Evolutionary conservation across 2,888 invertebrate species (phyloP), one percentile per base, ranked within the genome.

Genomic region (Paralinhomoeus sp.): DNA sequence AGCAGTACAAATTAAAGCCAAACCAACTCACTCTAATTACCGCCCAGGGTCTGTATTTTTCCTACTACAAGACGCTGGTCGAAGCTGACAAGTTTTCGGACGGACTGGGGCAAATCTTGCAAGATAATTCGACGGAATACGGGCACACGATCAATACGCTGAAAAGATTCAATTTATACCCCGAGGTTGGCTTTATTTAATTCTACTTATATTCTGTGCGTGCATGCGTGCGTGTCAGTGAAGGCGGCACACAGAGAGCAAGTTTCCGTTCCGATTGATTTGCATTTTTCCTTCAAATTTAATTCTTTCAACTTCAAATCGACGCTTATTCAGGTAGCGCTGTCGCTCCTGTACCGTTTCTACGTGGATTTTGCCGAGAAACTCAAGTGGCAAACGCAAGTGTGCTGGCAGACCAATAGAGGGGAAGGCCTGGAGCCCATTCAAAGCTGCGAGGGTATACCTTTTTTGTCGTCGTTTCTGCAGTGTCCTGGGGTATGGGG

Each of bases 41-140:
- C 27, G 27, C 5, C 34, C 62, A 75, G 74, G 75, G 82, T 0
- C 72, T 84, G 54, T 84, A 84, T 60, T 85, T 79, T 62, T 80
- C 78, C 0, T 85, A 80, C 62, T 84, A 76, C 64, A 85, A 85
- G 60, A 77, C 75, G 0, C 67, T 85, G 40, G 74, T 77, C 1
- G 74, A 77, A 48, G 70, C 80, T 47, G 66, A 71, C 20, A 62
- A 73, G 54, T 65, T 78, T 62, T 51, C 64, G 55, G 60, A 71
- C 1, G 80, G 79, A 0, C 66, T 80, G 40, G 60, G 71, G 1
- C 70, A 53, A 36, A 60, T 71, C 27, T 73, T 74, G 61, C 71
- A 74, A 48, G 78, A 83, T 56, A 75, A 76, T 52, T 64, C 75
- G 22, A 80, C 83, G 0, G 81, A 85, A 60, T 78, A 75, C 62